These are phyloP conservation scores for Lasioglossum malachurum DNA, from an alignment of 2,888 invertebrate species.

Conservation along the genomic window DNA sequence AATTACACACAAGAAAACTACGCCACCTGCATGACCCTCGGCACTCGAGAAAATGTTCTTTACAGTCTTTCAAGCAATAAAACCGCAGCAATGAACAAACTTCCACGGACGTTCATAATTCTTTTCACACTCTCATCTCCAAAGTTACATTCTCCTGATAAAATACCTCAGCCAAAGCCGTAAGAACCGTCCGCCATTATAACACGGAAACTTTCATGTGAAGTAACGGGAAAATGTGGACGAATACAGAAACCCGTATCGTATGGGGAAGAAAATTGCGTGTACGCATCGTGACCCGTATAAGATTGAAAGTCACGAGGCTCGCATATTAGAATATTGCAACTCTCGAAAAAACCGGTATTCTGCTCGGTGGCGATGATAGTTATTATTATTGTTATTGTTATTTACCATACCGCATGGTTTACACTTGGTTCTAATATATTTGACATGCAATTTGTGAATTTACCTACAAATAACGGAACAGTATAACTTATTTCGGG, in stretches of 20 bases:
- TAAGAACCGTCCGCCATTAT: not conserved
- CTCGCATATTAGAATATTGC: slow-evolving; percentile 5
- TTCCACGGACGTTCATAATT: not conserved
- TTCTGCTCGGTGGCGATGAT: not conserved
- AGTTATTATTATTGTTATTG: too few relatives aligned
- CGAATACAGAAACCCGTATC: not conserved
- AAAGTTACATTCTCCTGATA: not conserved
- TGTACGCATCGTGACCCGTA: not conserved
- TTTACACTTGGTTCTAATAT: too few relatives aligned
- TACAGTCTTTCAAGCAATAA: not conserved
- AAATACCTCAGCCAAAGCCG: not conserved
- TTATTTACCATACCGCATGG: too few relatives aligned
- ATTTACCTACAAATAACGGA: too few relatives aligned
- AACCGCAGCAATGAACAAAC: not conserved
- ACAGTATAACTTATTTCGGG: too few relatives aligned
- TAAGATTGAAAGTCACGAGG: not conserved
- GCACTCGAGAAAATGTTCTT: not conserved
- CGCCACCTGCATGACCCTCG: not conserved
- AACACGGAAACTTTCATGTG: not conserved
- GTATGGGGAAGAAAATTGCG: not conserved
- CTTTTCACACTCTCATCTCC: not conserved
- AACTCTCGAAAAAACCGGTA: not conserved
- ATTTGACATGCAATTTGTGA: too few relatives aligned
- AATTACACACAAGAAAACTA: not conserved
- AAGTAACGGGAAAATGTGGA: not conserved